phyloP scores from a whole-genome alignment of 2,797 vertebrate species.

The Borostomias antarcticus region DNA sequence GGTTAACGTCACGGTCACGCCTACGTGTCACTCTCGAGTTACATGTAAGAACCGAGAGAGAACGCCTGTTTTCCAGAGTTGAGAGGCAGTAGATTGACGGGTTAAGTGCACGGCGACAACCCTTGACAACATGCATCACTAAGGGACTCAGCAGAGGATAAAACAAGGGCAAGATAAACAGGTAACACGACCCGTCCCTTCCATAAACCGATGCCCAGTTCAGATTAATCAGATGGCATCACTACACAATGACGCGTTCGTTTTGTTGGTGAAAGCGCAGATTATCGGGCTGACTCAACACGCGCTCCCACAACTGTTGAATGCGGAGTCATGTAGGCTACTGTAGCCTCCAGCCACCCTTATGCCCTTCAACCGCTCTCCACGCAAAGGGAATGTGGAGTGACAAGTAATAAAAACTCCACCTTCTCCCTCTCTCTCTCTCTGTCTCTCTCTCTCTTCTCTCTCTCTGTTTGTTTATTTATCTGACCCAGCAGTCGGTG shows the following conservation, averaged over 20 bases:
- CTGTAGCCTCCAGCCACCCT: no score
- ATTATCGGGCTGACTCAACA: neutral
- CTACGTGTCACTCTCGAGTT: slow-evolving; percentile 52
- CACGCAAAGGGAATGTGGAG: no score
- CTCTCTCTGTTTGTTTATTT: neutral
- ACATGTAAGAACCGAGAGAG: slow-evolving; percentile 43
- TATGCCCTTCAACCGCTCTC: neutral
- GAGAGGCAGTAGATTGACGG: slow-evolving; percentile 30
- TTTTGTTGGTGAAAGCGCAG: neutral
- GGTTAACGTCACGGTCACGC: slow-evolving; percentile 29
- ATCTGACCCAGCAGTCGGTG: neutral
- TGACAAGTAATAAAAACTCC: no score
- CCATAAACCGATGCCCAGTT: neutral
- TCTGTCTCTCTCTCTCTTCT: slow-evolving; percentile 6
- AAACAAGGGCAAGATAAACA: neutral
- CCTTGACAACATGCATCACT: neutral
- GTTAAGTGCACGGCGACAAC: slow-evolving; percentile 11
- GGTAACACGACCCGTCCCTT: neutral
- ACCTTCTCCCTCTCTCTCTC: slow-evolving; percentile 25
- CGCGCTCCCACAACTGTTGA: slow-evolving; percentile 3
- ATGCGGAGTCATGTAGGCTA: neutral
- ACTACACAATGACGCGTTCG: neutral
- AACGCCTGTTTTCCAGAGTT: slow-evolving; percentile 46
- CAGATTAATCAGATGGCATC: neutral
- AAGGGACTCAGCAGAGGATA: neutral